A percentile compares a stretch with the other conserved stretches of the same genome.
phyloP scores from a whole-genome alignment of 2,888 invertebrate species.

The Cyclophora punctaria region DNA sequence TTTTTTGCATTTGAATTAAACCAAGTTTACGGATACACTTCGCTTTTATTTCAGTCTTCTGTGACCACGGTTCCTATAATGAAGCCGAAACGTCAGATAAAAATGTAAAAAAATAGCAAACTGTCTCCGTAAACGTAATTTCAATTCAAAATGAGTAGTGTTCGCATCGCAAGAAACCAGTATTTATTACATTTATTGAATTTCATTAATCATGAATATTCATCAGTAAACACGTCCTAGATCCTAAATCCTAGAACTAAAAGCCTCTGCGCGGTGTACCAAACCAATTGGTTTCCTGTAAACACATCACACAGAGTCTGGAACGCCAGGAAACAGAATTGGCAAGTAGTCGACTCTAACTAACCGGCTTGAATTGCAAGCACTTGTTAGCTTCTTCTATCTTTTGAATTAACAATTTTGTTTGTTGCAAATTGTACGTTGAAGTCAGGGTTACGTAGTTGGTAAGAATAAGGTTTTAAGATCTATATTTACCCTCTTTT shows the following conservation, averaged over 20 bases:
- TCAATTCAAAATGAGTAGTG: not conserved
- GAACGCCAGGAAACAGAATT: conserved; percentile 15
- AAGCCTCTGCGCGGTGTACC: not conserved
- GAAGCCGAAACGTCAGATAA: too few species aligned
- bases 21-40: not conserved
- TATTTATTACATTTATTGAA: not conserved
- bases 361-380: not conserved
- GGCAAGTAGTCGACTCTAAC: conserved; percentile 11
- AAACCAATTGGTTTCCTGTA: conserved; percentile 9
- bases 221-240: too few species aligned
- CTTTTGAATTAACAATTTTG: not conserved
- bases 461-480: too few species aligned
- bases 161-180: not conserved
- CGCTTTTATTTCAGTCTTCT: too few species aligned
- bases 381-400: not conserved
- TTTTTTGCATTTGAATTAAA: not conserved
- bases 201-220: not conserved
- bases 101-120: too few species aligned
- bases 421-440: not conserved
- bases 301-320: conserved; percentile 13
- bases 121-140: too few species aligned
- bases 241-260: not conserved
- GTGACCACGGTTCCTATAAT: too few species aligned
- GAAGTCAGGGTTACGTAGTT: too few species aligned
- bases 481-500: too few species aligned